Evolutionary conservation across 92 coral and sea anemone genomes (phyloP).

Genomic region (Blastomussa wellsi): DNA sequence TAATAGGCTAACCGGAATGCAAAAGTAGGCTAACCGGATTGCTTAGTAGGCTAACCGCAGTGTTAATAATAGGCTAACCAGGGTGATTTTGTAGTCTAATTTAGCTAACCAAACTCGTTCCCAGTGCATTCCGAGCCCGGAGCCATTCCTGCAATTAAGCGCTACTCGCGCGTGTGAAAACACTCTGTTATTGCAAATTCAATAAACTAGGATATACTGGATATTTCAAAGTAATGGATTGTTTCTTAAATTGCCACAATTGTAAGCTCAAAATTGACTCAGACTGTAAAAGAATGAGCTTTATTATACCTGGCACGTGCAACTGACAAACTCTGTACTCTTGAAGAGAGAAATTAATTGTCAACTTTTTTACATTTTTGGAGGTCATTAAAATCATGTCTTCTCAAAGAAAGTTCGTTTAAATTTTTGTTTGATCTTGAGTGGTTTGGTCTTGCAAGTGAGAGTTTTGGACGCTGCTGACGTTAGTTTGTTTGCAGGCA

Average conservation of each 20-base stretch:
- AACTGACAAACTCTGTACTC: neutral
- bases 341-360: neutral
- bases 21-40: too few relatives aligned
- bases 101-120: too few relatives aligned
- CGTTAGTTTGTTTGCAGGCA: too few relatives aligned
- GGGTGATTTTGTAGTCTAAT: too few relatives aligned
- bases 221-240: neutral
- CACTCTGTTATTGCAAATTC: too few relatives aligned
- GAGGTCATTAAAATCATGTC: neutral
- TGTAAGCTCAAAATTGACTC: constrained; percentile 9
- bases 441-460: neutral
- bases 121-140: too few relatives aligned
- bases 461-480: too few relatives aligned
- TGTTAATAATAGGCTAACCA: too few relatives aligned
- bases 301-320: neutral
- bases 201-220: neutral
- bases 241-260: neutral
- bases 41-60: too few relatives aligned
- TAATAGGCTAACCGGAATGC: too few relatives aligned
- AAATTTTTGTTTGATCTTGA: neutral
- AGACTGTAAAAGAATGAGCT: neutral
- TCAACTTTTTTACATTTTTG: neutral
- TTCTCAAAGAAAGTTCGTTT: neutral
- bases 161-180: too few relatives aligned
- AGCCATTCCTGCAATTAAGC: too few relatives aligned